Evolutionary conservation across 2,113 vertebrate species (phyloP), one percentile per base, ranked within the genome.

Genomic region (Phodopus roborovskii): DNA sequence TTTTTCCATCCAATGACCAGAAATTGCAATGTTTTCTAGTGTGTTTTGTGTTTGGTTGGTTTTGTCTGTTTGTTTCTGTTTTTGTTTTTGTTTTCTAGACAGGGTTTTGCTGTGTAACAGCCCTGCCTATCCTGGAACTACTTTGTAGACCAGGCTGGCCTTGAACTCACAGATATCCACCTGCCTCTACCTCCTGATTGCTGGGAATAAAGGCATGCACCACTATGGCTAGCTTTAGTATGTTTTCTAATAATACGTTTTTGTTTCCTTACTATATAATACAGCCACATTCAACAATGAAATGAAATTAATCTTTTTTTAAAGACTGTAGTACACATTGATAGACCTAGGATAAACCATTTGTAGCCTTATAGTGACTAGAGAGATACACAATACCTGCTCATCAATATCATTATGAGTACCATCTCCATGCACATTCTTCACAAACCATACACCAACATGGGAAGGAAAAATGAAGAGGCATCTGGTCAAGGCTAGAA

Each of bases 251-350:
- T 45, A 86, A 70, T 60, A 66, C 4, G 60, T 39, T 77, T 82
- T 12, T 33, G 75, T 94, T 91, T 91, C 11, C 58, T 87, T 70
- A 42, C 30, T 82, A 66, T 82, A 66, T 77, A 83, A 96, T 70
- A 58, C 10, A 86, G 22, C 16, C 8, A 81, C 75, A 91, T 88
- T 82, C n/a, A 75, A 60, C 1, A 81, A 68, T 87, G 68, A 87
- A 75, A 88, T 68, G 19, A 92, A 82, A 70, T 94, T 2, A n/a
- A 88, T 75, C 75, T 88, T 85, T 60, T 42, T 82, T 24, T 62
- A 93, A 91, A 74, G 12, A 83, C 22, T 50, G 17, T 88, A 33
- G 30, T 20, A 58, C 48, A 84, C 28, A 39, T 88, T 82, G 64
- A 75, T 33, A 66, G 4, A 30, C 60, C 60, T 70, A 88, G 8